Conservation (phyloP, 2,113 vertebrate species). For the Amphilophus citrinellus region DNA sequence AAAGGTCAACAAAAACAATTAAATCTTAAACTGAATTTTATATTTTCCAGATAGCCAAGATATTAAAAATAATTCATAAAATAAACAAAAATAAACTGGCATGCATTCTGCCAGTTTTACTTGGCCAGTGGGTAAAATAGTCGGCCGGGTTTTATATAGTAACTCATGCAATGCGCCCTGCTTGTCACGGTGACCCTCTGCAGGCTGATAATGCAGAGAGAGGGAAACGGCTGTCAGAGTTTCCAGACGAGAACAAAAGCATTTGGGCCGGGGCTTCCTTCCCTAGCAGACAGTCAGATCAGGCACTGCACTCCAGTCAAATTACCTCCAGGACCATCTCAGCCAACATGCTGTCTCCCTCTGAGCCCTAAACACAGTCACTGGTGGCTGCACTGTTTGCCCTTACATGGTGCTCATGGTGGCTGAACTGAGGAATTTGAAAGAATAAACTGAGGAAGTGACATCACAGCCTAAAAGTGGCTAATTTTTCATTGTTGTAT, state of each 20-base stretch:
- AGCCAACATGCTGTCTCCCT: constrained; percentile 42
- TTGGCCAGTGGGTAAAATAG: not conserved
- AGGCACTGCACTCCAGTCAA: constrained; percentile 33
- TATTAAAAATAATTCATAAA: too few species aligned
- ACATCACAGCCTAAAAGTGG: constrained; percentile 32
- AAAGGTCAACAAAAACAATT: too few species aligned
- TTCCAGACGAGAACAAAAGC: constrained; percentile 76
- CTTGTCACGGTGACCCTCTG: not conserved
- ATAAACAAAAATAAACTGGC: too few species aligned
- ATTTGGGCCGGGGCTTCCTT: constrained; percentile 74
- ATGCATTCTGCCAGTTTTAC: not conserved
- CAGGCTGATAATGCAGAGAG: constrained; percentile 35
- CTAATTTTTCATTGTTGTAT: constrained; percentile 3
- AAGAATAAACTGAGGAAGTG: constrained; percentile 56
- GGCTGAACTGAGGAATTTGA: constrained; percentile 10
- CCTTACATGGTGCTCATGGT: constrained; percentile 51
- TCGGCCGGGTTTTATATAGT: not conserved
- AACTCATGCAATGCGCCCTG: not conserved
- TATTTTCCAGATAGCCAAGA: too few species aligned
- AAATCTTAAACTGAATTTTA: too few species aligned
- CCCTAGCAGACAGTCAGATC: constrained; percentile 68
- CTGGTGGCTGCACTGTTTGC: not conserved
- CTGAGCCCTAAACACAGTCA: constrained; percentile 17
- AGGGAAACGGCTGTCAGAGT: constrained; percentile 66
- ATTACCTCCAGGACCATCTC: constrained; percentile 58